Evolutionary conservation across 2,113 vertebrate genomes (phyloP).

Genomic region (Poeciliopsis turrubarensis): DNA sequence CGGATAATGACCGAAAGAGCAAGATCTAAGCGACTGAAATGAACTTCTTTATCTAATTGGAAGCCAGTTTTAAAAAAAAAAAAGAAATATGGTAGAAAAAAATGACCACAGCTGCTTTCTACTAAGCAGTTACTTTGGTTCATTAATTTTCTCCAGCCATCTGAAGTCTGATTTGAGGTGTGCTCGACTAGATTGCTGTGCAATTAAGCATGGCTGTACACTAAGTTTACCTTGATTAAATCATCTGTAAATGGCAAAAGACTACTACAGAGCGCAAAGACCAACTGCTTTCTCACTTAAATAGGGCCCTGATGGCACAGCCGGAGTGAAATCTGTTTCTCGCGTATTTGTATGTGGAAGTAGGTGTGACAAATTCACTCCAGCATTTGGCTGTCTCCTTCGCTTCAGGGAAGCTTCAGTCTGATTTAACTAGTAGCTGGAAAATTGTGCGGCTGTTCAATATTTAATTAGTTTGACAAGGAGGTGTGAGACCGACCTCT

Average conservation of each 20-base stretch:
- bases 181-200: constrained; percentile 3
- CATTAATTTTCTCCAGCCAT: constrained; percentile 15
- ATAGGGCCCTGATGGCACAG: not conserved
- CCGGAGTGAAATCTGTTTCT: not conserved
- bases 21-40: too few relatives aligned
- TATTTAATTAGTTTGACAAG: not conserved
- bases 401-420: not conserved
- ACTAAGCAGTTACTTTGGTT: constrained; percentile 4
- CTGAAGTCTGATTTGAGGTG: constrained; percentile 21
- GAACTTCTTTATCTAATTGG: not conserved
- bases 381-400: constrained; percentile 2
- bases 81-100: too few relatives aligned
- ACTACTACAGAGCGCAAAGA: not conserved
- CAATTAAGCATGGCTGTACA: constrained; percentile 25
- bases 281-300: constrained; percentile 7
- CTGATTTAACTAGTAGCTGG: not conserved
- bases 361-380: not conserved
- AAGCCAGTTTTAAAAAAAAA: not conserved
- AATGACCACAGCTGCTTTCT: not conserved
- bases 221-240: constrained; percentile 26
- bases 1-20: too few relatives aligned
- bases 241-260: constrained; percentile 11
- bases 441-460: not conserved
- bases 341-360: not conserved
- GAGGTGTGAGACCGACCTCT: not conserved